A percentile compares a stretch with the other conserved stretches of the same genome.
Evolutionary conservation across 92 coral and sea anemone species (phyloP).

Genomic region (Parazoanthus darwini): DNA sequence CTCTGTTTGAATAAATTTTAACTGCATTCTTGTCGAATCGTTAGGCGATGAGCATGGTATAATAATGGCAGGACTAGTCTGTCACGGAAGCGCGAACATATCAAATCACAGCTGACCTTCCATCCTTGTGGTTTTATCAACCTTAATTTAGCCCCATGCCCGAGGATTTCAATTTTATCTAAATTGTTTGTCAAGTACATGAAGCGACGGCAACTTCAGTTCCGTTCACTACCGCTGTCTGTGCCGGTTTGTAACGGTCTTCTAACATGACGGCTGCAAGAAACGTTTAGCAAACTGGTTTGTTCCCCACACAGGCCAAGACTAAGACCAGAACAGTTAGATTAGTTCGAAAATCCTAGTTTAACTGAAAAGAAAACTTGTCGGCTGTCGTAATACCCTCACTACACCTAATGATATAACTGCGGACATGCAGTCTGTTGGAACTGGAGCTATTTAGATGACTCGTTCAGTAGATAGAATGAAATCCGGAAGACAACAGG

Average conservation of each 20-base stretch:
- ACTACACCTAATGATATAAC: not conserved
- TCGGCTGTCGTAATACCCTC: not conserved
- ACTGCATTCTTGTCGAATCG: not conserved
- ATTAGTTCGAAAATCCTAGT: not conserved
- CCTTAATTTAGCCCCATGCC: not conserved
- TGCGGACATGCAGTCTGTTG: not conserved
- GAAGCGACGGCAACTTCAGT: not conserved
- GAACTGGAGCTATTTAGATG: not conserved
- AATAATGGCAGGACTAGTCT: not conserved
- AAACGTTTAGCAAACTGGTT: not conserved
- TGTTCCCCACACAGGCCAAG: not conserved
- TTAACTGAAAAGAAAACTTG: too few relatives aligned
- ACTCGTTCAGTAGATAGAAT: not conserved
- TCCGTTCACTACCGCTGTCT: not conserved
- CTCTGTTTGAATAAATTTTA: too few relatives aligned
- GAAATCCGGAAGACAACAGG: not conserved
- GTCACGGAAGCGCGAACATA: not conserved
- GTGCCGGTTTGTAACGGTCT: not conserved
- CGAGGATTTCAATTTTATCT: not conserved
- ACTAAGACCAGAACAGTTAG: too few relatives aligned
- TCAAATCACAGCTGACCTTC: not conserved
- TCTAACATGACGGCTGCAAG: not conserved
- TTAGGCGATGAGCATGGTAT: not conserved
- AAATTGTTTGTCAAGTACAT: not conserved
- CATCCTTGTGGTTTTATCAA: not conserved